These are phyloP conservation scores for Hydrozoanthus gracilis DNA, from an alignment of 92 coral and sea anemone species.

Conservation along the genomic window DNA sequence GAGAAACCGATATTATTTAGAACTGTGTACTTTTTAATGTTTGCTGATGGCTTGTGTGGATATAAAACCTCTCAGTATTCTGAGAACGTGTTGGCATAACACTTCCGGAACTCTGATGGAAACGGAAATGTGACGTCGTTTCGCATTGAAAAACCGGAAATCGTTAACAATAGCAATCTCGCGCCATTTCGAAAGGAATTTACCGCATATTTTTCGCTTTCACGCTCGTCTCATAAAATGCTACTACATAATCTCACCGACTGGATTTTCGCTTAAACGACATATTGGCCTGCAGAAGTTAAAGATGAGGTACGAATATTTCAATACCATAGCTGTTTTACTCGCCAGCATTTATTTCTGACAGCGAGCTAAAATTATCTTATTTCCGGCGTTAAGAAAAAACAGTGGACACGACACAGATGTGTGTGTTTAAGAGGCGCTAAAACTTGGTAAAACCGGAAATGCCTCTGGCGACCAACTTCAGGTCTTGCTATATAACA, in stretches of 20 bases:
- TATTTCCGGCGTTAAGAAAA: slow-evolving; percentile 30
- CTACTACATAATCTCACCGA: not conserved
- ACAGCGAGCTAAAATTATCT: slow-evolving; percentile 40
- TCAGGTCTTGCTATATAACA: slow-evolving; percentile 22
- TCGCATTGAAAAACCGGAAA: slow-evolving; percentile 43
- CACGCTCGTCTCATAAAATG: not conserved
- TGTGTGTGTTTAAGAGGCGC: slow-evolving; percentile 12
- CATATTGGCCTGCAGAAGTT: not conserved
- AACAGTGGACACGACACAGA: slow-evolving; percentile 49
- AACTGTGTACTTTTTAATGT: slow-evolving; percentile 22
- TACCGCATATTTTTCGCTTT: slow-evolving; percentile 13
- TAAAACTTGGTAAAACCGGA: slow-evolving; percentile 45
- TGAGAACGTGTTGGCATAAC: slow-evolving; percentile 33
- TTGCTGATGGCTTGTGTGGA: slow-evolving; percentile 41
- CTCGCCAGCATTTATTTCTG: not conserved
- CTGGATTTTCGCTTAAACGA: not conserved
- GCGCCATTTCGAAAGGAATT: slow-evolving; percentile 42
- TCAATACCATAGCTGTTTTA: not conserved
- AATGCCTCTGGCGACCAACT: slow-evolving; percentile 30
- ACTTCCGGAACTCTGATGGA: slow-evolving; percentile 48
- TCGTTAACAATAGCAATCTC: slow-evolving; percentile 47
- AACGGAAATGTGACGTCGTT: slow-evolving; percentile 52
- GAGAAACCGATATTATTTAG: not conserved
- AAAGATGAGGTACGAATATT: not conserved
- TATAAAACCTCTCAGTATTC: slow-evolving; percentile 7